Conservation (phyloP, 2,797 vertebrate genomes). For the Anguilla anguilla region DNA sequence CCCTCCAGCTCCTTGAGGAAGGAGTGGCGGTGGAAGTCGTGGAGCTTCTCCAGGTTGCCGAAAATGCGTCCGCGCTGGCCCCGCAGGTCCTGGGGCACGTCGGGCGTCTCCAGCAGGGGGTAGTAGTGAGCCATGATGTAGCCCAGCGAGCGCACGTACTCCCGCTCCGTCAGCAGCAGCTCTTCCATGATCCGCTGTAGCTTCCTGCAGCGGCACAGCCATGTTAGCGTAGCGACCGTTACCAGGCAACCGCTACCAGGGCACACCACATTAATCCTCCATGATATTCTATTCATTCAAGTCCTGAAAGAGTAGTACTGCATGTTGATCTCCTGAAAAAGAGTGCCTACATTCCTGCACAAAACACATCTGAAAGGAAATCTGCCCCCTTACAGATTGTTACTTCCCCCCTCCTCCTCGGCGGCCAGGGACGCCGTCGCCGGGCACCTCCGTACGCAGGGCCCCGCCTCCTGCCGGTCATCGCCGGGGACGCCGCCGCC, state of each 20-base stretch:
- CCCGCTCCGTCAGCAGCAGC: conserved; percentile 76
- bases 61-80: conserved; percentile 79
- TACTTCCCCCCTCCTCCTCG: conserved; percentile 56
- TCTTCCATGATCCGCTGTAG: conserved; percentile 76
- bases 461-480: conserved; percentile 46
- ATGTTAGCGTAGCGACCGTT: neutral
- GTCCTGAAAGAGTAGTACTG: no score
- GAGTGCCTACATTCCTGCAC: no score
- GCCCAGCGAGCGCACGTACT: conserved; percentile 77
- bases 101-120: conserved; percentile 74
- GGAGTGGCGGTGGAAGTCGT: conserved; percentile 78
- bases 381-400: conserved; percentile 53
- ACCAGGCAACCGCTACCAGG: no score
- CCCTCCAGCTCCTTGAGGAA: conserved; percentile 75
- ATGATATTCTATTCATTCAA: neutral
- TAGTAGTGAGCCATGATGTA: conserved; percentile 79
- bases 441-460: no score
- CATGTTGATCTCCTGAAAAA: no score
- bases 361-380: no score
- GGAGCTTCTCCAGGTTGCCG: conserved; percentile 80
- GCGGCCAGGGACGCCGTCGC: conserved; percentile 40
- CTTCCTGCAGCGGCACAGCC: conserved; percentile 61
- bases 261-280: neutral
- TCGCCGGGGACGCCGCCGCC: conserved; percentile 55
- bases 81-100: conserved; percentile 78